Evolutionary conservation across 1,140 invertebrate genomes (phyloP).

Genomic region (Drosophila carrolli): DNA sequence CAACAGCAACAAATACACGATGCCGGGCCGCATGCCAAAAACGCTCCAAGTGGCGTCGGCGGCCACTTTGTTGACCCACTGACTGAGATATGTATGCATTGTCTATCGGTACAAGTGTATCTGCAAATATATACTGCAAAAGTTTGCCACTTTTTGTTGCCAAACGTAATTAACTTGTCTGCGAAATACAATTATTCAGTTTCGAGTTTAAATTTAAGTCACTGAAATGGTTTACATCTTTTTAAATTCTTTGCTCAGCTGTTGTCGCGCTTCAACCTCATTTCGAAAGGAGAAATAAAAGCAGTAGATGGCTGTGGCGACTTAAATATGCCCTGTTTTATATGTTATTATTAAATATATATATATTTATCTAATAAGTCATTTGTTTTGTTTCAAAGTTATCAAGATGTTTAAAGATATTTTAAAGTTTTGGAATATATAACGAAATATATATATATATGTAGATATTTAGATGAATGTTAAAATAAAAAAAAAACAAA

Average conservation of each 20-base stretch:
- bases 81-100: conserved; percentile 67
- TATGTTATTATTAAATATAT: too few relatives aligned
- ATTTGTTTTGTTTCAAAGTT: too few relatives aligned
- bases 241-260: conserved; percentile 12
- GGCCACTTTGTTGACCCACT: conserved; percentile 75
- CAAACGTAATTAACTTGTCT: conserved; percentile 41
- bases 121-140: conserved; percentile 17
- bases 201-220: conserved; percentile 24
- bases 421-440: too few relatives aligned
- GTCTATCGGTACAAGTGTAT: conserved; percentile 43
- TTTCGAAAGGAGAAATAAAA: background rate
- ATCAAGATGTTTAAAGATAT: too few relatives aligned
- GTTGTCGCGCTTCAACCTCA: background rate
- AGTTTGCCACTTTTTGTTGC: conserved; percentile 48
- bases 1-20: conserved; percentile 28
- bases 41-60: conserved; percentile 62
- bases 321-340: background rate
- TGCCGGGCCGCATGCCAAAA: conserved; percentile 70
- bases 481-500: background rate
- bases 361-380: too few relatives aligned
- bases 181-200: conserved; percentile 24
- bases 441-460: too few relatives aligned
- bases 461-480: too few relatives aligned
- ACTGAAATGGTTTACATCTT: conserved; percentile 17
- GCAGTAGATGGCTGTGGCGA: too few relatives aligned